Base-by-base conservation (phyloP, 2,888 invertebrate species). In the Sinotaia quadrata region DNA sequence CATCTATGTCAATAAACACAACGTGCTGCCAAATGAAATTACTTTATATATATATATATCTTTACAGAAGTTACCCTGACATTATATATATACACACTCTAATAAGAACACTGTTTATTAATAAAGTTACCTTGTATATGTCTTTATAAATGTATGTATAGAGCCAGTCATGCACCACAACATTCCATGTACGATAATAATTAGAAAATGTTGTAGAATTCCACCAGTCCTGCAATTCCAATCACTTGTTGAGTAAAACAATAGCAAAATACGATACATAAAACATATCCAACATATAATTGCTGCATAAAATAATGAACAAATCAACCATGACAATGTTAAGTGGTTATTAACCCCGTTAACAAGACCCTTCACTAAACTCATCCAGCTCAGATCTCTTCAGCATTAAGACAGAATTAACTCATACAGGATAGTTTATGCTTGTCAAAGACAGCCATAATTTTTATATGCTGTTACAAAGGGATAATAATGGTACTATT, bases 111-210 rank as follows among this genome's bases (percentile, higher is more conserved):
- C 12, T 18, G 2, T 31, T 12, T 21, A 57, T 36, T n/a, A n/a
- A 31, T 24, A 8, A n/a, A 51, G 71, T 58, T 72, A 87, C 86
- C 78, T 75, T 79, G 72, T 76, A 82, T 49, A 88, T 74, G 79
- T 95, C 96, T 81, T 92, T 92, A 88, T 95, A 96, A 69, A 98
- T 91, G 87, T 97, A 96, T 4, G 93, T 92, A 80, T 95, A 94
- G 0, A 98, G 90, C 97, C 97, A 98, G 78, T 96, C 95, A 86
- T 97, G 94, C 0, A 98, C 96, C 0, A 97, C 93, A 21, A 95
- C 91, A 87, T 98, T 98, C 98, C 98, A 98, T 4, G 94, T 94
- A n/a, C 96, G 92, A 88, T 95, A 97, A 88, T 93, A 98, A 18
- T 90, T 91, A 0, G 92, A 92, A 88, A 93, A 96, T n/a, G 92